Percentiles rank a stretch among this genome's conserved stretches.
Evolutionary conservation across 1,140 invertebrate species (phyloP).

Genomic region (Camponotus vicinus): DNA sequence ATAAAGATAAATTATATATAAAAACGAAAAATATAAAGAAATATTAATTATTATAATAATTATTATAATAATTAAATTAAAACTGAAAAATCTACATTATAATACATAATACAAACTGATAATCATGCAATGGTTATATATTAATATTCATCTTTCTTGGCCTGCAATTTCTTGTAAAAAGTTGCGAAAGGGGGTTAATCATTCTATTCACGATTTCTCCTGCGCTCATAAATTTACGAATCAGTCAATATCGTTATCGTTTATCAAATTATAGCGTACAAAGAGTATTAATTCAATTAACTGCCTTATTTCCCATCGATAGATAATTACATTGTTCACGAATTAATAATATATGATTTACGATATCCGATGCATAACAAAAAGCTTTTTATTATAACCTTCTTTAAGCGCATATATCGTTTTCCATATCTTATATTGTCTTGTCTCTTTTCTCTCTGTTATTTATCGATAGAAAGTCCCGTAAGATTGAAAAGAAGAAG

Average conservation of each 20-base stretch:
- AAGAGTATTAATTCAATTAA: slow-evolving; percentile 19
- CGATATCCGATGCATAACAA: not conserved
- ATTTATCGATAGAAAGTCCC: slow-evolving; percentile 6
- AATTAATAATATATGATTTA: slow-evolving; percentile 20
- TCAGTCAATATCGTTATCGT: not conserved
- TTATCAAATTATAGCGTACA: slow-evolving; percentile 26
- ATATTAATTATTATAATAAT: no score
- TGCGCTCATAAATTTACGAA: slow-evolving; percentile 15
- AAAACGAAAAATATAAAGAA: not conserved
- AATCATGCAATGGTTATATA: not conserved
- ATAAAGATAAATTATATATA: no score
- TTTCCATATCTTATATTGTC: not conserved
- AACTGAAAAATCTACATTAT: not conserved
- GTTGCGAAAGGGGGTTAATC: slow-evolving; percentile 13
- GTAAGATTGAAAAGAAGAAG: not conserved
- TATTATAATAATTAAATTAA: not conserved
- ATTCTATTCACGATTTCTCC: slow-evolving; percentile 3
- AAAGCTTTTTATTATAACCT: not conserved
- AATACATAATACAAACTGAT: not conserved
- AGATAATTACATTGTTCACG: slow-evolving; percentile 11
- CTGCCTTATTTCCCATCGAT: not conserved
- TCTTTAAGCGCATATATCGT: not conserved
- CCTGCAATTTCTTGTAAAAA: not conserved
- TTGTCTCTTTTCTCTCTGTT: not conserved
- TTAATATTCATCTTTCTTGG: not conserved